Percentiles rank a stretch among this genome's conserved stretches.
These are phyloP conservation scores for Fregetta grallaria DNA, from an alignment of 2,113 vertebrate genomes.

Conservation along the genomic window DNA sequence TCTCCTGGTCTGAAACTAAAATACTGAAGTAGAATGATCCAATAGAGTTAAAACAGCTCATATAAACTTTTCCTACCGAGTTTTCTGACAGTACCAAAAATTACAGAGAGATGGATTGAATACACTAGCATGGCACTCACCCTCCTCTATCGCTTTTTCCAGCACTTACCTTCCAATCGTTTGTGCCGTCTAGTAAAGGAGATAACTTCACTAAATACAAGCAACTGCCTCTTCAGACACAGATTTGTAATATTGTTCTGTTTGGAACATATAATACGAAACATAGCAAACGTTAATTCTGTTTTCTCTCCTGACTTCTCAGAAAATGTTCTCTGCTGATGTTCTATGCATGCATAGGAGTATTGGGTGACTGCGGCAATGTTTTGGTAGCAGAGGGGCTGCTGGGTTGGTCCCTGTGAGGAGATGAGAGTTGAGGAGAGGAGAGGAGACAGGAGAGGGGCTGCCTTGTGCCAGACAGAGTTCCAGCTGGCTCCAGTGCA, in stretches of 20 bases:
- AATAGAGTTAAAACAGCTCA: not conserved
- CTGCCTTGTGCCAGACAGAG: not conserved
- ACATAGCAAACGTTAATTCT: not conserved
- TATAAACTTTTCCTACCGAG: not conserved
- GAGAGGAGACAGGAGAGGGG: not conserved
- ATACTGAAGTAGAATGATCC: not conserved
- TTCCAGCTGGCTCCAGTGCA: not conserved
- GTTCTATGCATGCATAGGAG: not conserved
- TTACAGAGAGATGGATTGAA: not conserved
- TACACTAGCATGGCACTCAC: accelerated
- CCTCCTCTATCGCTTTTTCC: not conserved
- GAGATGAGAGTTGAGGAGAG: not conserved
- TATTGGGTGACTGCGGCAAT: accelerated
- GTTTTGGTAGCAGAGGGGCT: not conserved
- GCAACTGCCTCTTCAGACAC: not conserved
- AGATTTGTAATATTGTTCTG: not conserved
- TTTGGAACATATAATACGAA: not conserved
- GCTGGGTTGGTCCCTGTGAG: too few relatives aligned
- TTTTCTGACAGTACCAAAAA: not conserved
- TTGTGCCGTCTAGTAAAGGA: not conserved
- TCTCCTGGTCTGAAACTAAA: not conserved
- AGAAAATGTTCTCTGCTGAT: not conserved
- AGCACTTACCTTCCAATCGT: not conserved
- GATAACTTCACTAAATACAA: not conserved
- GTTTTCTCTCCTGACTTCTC: not conserved